These are phyloP conservation scores for Aptenodytes forsteri DNA, from an alignment of 2,113 vertebrate species.

Conservation along the genomic window DNA sequence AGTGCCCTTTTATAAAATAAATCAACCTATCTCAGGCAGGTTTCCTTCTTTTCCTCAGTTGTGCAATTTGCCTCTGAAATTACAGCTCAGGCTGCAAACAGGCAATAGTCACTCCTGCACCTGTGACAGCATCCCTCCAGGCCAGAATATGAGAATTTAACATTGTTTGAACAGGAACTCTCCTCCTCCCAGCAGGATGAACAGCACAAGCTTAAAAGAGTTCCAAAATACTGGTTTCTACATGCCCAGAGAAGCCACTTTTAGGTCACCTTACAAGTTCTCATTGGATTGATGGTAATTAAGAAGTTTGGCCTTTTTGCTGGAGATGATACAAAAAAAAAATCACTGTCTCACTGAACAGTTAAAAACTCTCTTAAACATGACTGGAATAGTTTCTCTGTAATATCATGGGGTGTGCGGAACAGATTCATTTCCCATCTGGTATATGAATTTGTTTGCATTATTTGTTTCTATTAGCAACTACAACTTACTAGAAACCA, in stretches of 20 bases:
- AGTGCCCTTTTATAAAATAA: neutral
- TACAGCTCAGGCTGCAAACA: neutral
- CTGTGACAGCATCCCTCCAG: conserved; percentile 34
- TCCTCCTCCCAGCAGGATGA: neutral
- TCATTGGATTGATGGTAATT: neutral
- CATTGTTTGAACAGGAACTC: neutral
- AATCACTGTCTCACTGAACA: neutral
- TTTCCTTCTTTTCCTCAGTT: neutral
- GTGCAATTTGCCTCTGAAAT: conserved; percentile 20
- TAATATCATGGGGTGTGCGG: conserved; percentile 38
- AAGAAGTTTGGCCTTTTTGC: neutral
- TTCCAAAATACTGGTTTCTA: neutral
- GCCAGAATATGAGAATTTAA: conserved; percentile 17
- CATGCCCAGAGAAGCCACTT: conserved; percentile 1
- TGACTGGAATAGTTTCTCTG: conserved; percentile 52
- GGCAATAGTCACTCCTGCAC: conserved; percentile 19
- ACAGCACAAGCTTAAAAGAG: neutral
- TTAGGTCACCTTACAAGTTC: neutral
- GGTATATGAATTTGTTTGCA: conserved; percentile 53
- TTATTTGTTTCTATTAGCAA: conserved; percentile 69
- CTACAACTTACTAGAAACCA: conserved; percentile 27
- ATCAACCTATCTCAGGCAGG: neutral
- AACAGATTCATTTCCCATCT: conserved; percentile 52
- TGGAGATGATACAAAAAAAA: neutral
- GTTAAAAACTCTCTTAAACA: conserved; percentile 10